phyloP scores from a whole-genome alignment of 2,113 vertebrate species.

The Daphoenositta chrysoptera region DNA sequence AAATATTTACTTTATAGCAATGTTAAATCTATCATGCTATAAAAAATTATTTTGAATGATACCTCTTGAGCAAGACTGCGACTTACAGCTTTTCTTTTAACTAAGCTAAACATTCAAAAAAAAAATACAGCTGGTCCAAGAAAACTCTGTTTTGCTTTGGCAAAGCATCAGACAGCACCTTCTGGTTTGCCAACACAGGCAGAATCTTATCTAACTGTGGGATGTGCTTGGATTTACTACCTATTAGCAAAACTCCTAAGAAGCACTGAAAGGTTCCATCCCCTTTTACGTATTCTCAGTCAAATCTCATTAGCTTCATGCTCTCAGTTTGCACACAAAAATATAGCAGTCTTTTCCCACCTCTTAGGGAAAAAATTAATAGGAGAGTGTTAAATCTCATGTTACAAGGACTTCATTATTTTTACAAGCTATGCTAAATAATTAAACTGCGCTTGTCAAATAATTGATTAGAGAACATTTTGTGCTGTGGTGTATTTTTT shows the following conservation, averaged over 20 bases:
- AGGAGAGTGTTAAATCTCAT: not conserved
- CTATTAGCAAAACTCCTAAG: conserved; percentile 27
- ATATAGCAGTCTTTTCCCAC: not conserved
- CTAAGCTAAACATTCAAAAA: not conserved
- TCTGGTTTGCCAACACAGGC: conserved; percentile 42
- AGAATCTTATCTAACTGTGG: conserved; percentile 46
- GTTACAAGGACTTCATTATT: conserved; percentile 27
- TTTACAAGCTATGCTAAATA: conserved; percentile 24
- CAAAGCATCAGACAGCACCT: conserved; percentile 38
- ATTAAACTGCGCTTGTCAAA: conserved; percentile 30
- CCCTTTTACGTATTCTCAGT: not conserved
- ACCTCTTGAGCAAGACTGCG: not conserved
- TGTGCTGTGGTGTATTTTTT: not conserved
- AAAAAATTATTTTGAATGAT: conserved; percentile 6
- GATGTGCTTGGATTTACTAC: conserved; percentile 43
- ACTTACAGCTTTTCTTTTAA: not conserved
- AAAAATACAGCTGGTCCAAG: conserved; percentile 7
- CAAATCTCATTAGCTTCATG: not conserved
- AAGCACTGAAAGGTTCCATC: conserved; percentile 10
- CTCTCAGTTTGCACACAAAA: not conserved
- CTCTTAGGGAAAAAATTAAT: conserved; percentile 6
- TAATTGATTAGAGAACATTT: conserved; percentile 28
- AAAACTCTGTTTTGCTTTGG: conserved; percentile 42
- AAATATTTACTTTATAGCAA: conserved; percentile 44
- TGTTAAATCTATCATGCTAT: not conserved